Conservation (phyloP, 35 echinoderm and acorn worm species). For the Chiridota heheva region DNA sequence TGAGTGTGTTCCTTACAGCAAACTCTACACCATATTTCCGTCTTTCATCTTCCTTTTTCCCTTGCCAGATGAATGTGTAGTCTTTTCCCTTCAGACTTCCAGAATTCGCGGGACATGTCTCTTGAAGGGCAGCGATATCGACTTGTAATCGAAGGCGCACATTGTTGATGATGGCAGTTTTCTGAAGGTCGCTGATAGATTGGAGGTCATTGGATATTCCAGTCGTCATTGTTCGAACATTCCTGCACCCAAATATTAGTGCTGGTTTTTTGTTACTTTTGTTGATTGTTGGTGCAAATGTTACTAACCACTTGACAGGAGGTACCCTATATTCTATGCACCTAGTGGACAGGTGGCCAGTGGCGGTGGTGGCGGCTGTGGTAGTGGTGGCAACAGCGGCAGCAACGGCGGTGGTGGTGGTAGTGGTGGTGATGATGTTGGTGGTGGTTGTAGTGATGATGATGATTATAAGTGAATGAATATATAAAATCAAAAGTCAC, state of each 20-base stretch:
- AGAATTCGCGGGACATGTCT: constrained; percentile 9
- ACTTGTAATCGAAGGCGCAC: not conserved
- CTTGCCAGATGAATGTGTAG: constrained; percentile 47
- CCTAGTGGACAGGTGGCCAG: no score
- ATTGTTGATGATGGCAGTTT: constrained; percentile 7
- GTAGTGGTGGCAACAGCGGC: no score
- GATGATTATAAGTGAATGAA: no score
- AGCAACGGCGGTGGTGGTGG: no score
- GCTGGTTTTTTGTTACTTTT: not conserved
- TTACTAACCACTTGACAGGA: no score
- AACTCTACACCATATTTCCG: constrained; percentile 16
- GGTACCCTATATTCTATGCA: no score
- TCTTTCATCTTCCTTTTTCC: not conserved
- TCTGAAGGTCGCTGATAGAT: not conserved
- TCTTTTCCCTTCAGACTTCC: constrained; percentile 7
- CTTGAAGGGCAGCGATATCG: constrained; percentile 42
- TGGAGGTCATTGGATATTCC: not conserved
- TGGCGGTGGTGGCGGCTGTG: no score
- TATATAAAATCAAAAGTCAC: no score
- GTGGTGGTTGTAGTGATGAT: no score
- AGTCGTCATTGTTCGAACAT: constrained; percentile 24
- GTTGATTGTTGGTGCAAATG: no score
- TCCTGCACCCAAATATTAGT: not conserved
- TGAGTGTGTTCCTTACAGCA: constrained; percentile 6
- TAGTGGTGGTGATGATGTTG: no score